phyloP scores from a whole-genome alignment of 2,797 vertebrate genomes.

The Poeciliopsis infans region DNA sequence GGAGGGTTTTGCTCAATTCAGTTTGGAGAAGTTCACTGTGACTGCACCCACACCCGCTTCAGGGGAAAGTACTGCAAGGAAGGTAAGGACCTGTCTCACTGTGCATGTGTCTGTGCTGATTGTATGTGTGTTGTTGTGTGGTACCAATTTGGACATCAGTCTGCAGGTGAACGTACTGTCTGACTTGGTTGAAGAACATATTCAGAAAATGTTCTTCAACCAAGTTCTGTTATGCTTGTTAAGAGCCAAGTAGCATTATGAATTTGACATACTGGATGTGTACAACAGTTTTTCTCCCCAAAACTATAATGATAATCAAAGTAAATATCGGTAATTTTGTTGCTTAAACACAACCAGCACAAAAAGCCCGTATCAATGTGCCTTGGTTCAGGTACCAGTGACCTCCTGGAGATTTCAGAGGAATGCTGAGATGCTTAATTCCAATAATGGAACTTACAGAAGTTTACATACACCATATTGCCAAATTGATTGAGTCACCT shows the following conservation, averaged over 20 bases:
- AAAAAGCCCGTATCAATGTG: neutral
- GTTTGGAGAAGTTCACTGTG: constrained; percentile 88
- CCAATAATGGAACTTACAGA: neutral
- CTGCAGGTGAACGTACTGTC: neutral
- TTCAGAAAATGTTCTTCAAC: neutral
- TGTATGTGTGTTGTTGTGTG: neutral
- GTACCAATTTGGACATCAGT: neutral
- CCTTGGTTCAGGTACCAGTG: neutral
- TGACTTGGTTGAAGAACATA: neutral
- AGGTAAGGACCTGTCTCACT: constrained; percentile 80
- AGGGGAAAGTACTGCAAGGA: constrained; percentile 93
- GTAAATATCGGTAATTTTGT: neutral
- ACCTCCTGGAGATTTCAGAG: neutral
- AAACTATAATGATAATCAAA: neutral
- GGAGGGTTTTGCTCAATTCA: constrained; percentile 86
- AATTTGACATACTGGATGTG: neutral
- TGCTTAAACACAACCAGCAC: neutral
- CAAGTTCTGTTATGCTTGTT: neutral
- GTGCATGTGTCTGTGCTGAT: neutral
- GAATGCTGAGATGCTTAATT: neutral
- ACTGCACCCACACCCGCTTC: constrained; percentile 90
- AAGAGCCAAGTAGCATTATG: neutral
- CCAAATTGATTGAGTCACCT: neutral
- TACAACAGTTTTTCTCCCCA: neutral
- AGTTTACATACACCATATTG: neutral